phyloP scores from a whole-genome alignment of 2,113 vertebrate species.

The Hassar affinis region DNA sequence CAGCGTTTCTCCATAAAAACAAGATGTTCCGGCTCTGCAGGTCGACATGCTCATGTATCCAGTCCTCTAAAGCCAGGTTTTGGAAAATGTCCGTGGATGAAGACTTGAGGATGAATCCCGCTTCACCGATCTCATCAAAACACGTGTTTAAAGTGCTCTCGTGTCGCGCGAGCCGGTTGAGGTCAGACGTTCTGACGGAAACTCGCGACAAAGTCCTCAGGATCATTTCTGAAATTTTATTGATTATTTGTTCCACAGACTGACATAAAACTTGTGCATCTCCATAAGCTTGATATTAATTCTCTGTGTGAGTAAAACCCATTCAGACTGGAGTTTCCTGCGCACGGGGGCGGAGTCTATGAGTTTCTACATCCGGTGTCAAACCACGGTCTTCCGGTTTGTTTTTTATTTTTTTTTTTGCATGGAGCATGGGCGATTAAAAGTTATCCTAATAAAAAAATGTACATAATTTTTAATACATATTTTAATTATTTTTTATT shows the following conservation, averaged over 20 bases:
- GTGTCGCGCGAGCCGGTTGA: background rate
- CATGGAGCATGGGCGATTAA: background rate
- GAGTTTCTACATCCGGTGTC: background rate
- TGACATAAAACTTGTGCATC: background rate
- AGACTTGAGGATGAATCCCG: slow-evolving; percentile 79
- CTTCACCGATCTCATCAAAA: slow-evolving; percentile 40
- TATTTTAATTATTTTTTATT: too few species aligned
- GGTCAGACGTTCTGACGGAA: slow-evolving; percentile 1
- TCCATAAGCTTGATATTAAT: background rate
- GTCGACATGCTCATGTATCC: slow-evolving; percentile 86
- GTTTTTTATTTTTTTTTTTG: background rate
- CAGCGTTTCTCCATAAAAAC: slow-evolving; percentile 86
- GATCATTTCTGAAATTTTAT: background rate
- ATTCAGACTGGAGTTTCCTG: background rate
- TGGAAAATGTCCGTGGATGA: slow-evolving; percentile 80
- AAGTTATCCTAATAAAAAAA: background rate
- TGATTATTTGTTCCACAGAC: background rate
- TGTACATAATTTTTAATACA: background rate
- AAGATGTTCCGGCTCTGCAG: slow-evolving; percentile 73
- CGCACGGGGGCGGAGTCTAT: background rate
- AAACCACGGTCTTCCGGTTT: background rate
- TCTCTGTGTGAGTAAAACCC: background rate
- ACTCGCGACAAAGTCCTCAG: background rate
- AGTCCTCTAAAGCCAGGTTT: slow-evolving; percentile 93
- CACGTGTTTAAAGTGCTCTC: slow-evolving; percentile 18